Percentiles rank a stretch among this genome's conserved stretches.
phyloP scores from a whole-genome alignment of 2,113 vertebrate species.

The Cercopithecus mona region DNA sequence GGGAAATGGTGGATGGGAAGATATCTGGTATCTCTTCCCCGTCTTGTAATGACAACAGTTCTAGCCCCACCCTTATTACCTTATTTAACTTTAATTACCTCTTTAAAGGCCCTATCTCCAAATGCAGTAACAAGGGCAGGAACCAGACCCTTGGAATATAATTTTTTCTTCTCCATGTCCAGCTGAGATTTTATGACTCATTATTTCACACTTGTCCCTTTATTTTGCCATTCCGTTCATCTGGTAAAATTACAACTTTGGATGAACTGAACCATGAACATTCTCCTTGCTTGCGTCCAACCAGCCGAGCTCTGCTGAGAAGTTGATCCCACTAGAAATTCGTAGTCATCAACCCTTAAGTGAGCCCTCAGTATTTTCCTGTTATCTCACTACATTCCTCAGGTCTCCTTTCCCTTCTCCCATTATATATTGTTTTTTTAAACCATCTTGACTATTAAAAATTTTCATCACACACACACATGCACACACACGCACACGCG shows the following conservation, averaged over 20 bases:
- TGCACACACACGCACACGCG: neutral
- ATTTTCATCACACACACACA: neutral
- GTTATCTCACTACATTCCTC: neutral
- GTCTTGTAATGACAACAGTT: neutral
- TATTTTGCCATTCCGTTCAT: neutral
- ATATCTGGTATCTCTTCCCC: neutral
- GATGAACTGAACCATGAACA: neutral
- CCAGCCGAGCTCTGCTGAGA: neutral
- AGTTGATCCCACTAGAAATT: conserved; percentile 11
- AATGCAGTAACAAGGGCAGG: neutral
- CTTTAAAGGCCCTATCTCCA: neutral
- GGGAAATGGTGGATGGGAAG: neutral
- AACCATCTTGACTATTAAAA: conserved; percentile 13
- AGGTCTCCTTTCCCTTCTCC: neutral
- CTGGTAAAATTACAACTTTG: neutral
- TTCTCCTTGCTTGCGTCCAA: neutral
- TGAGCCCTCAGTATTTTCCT: neutral
- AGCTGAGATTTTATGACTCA: neutral
- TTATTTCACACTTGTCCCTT: neutral
- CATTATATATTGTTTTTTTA: neutral
- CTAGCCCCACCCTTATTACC: neutral
- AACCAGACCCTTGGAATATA: neutral
- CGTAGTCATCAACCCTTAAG: neutral
- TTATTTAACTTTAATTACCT: neutral
- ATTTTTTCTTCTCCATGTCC: neutral